Conservation (phyloP, 2,888 invertebrate genomes). For the Drosophila tanythrix region DNA sequence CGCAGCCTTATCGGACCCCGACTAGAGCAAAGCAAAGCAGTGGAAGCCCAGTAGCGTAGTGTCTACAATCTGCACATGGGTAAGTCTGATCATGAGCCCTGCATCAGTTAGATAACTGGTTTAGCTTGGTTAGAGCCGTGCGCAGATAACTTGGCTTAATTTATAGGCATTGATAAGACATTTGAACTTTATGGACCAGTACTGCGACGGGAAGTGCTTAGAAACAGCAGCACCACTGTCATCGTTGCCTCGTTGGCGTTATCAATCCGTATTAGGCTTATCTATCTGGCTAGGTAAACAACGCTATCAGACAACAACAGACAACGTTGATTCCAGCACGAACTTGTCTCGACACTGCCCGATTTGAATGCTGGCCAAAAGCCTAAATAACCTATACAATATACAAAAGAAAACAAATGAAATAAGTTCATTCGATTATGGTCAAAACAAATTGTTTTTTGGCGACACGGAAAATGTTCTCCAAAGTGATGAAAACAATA, state of each 20-base stretch:
- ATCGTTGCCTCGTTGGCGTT: constrained; percentile 17
- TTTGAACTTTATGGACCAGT: constrained; percentile 30
- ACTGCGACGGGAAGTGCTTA: constrained; percentile 39
- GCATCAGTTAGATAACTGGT: constrained; percentile 40
- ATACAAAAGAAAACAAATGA: not conserved
- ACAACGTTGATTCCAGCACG: constrained; percentile 1
- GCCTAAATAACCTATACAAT: not conserved
- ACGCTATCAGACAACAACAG: constrained; percentile 29
- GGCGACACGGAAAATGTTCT: not conserved
- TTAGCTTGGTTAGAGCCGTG: constrained; percentile 8
- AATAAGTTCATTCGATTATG: not conserved
- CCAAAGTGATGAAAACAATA: not conserved
- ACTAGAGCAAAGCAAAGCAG: not conserved
- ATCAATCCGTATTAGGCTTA: constrained; percentile 44
- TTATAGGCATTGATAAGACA: constrained; percentile 41
- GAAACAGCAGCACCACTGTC: constrained; percentile 5
- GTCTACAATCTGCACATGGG: constrained; percentile 10
- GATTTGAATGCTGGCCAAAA: constrained; percentile 8
- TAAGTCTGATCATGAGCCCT: constrained; percentile 16
- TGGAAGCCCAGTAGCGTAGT: not conserved
- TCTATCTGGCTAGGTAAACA: constrained; percentile 33
- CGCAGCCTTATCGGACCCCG: constrained; percentile 39
- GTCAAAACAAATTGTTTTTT: not conserved
- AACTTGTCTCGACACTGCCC: not conserved
- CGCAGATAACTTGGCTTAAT: constrained; percentile 46